Evolutionary conservation across 2,888 invertebrate species (phyloP).

Genomic region (Asteroscopus sphinx): DNA sequence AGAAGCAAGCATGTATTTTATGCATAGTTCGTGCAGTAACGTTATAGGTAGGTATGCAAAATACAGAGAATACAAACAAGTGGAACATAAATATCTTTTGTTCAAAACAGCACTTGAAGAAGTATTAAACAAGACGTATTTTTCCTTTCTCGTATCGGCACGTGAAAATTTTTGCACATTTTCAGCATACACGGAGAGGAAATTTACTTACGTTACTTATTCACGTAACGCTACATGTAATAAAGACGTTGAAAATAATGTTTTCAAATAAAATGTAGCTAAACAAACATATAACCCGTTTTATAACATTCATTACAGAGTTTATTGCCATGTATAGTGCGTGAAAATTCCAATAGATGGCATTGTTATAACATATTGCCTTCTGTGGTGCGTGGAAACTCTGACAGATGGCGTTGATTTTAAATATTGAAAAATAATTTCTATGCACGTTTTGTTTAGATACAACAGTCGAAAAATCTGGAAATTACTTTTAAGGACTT

Average conservation of each 20-base stretch:
- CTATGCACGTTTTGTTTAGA: too few relatives aligned
- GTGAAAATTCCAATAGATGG: conserved; percentile 28
- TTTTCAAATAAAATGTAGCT: conserved; percentile 19
- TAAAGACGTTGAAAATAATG: conserved; percentile 17
- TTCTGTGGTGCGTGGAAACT: conserved; percentile 6
- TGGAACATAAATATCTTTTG: too few relatives aligned
- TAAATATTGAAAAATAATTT: not conserved
- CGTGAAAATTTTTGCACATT: too few relatives aligned
- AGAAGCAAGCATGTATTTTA: too few relatives aligned
- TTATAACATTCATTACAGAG: conserved; percentile 2
- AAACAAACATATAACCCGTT: conserved; percentile 22
- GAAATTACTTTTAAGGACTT: too few relatives aligned
- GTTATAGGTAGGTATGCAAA: not conserved
- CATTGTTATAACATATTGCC: not conserved
- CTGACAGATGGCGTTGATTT: conserved; percentile 24
- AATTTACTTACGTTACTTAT: conserved; percentile 1
- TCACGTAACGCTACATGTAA: conserved; percentile 7
- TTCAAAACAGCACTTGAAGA: not conserved
- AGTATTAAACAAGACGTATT: too few relatives aligned
- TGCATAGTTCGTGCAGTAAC: not conserved
- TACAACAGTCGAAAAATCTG: too few relatives aligned
- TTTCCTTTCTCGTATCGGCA: too few relatives aligned
- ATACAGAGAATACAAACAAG: not conserved
- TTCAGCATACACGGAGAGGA: not conserved
- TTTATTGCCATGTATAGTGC: not conserved